These are phyloP conservation scores for Vidua chalybeata DNA, from an alignment of 2,113 vertebrate genomes.

Conservation along the genomic window DNA sequence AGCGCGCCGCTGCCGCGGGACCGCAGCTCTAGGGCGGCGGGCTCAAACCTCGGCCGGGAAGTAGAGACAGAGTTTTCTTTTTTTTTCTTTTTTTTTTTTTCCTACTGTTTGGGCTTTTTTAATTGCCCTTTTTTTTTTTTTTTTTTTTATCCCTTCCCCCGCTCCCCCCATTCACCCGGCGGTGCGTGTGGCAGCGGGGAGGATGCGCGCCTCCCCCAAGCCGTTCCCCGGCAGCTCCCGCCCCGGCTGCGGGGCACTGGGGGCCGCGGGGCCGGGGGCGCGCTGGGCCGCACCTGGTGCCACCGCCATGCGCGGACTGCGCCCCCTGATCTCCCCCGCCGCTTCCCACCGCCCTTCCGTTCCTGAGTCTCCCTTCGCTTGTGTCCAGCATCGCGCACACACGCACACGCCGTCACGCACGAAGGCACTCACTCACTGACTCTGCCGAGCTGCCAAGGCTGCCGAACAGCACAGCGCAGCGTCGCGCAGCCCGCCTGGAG, in stretches of 20 bases:
- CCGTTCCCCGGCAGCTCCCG: not conserved
- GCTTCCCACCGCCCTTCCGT: not conserved
- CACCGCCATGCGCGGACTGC: constrained; percentile 49
- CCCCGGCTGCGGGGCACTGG: not conserved
- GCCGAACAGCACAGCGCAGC: not conserved
- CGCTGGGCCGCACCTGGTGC: constrained; percentile 68
- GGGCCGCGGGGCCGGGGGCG: not conserved
- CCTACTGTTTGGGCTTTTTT: not conserved
- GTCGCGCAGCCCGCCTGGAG: not conserved
- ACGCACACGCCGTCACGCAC: not conserved
- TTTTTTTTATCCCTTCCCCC: not conserved
- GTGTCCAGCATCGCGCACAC: not conserved
- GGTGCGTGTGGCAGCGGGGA: not conserved
- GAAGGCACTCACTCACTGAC: not conserved
- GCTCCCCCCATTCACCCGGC: not conserved
- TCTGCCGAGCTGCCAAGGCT: not conserved
- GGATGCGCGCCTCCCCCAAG: not conserved
- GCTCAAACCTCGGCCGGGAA: not conserved
- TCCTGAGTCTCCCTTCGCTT: not conserved
- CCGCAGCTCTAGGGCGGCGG: not conserved
- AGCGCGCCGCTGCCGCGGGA: not conserved
- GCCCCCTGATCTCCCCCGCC: constrained; percentile 57
- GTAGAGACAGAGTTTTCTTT: not conserved
- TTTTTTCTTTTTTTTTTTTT: not conserved
- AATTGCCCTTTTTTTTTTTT: not conserved